These are phyloP conservation scores for Pristionchus japonicus DNA, from an alignment of 2,888 invertebrate species.

Conservation along the genomic window DNA sequence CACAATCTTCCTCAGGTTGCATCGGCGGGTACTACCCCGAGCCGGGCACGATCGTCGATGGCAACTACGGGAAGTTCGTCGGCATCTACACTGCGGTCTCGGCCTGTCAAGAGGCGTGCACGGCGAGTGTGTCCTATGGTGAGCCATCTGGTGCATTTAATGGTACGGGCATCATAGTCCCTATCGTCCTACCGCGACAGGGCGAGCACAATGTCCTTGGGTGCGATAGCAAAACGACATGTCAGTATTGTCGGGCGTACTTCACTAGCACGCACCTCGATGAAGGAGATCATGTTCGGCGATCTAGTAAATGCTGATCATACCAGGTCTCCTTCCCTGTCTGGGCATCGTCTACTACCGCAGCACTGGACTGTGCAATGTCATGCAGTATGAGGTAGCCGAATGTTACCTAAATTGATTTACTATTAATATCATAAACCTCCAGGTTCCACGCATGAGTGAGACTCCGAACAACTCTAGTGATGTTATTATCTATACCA, in stretches of 20 bases:
- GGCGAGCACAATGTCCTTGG: too few species aligned
- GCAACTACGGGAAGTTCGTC: constrained; percentile 40
- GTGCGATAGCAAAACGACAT: background rate
- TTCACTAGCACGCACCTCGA: too few species aligned
- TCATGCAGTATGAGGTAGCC: constrained; percentile 31
- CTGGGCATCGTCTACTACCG: constrained; percentile 27
- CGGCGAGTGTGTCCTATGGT: background rate
- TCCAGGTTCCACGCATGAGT: background rate
- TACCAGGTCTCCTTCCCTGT: constrained; percentile 30
- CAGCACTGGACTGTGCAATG: background rate
- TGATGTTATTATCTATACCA: background rate
- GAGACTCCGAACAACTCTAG: background rate
- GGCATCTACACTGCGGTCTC: background rate
- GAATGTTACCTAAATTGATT: background rate
- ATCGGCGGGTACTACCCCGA: background rate
- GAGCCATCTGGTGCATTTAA: too few species aligned
- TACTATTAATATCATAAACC: background rate
- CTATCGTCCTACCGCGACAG: too few species aligned
- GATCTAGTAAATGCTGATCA: too few species aligned
- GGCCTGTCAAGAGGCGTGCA: constrained; percentile 38
- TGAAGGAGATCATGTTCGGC: too few species aligned
- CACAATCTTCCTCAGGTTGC: background rate
- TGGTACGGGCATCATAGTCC: too few species aligned
- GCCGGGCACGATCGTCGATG: constrained; percentile 4
- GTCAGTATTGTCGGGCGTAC: too few species aligned